Evolutionary conservation across 2,797 vertebrate species (phyloP).

Genomic region (Mionectes olivaceus): DNA sequence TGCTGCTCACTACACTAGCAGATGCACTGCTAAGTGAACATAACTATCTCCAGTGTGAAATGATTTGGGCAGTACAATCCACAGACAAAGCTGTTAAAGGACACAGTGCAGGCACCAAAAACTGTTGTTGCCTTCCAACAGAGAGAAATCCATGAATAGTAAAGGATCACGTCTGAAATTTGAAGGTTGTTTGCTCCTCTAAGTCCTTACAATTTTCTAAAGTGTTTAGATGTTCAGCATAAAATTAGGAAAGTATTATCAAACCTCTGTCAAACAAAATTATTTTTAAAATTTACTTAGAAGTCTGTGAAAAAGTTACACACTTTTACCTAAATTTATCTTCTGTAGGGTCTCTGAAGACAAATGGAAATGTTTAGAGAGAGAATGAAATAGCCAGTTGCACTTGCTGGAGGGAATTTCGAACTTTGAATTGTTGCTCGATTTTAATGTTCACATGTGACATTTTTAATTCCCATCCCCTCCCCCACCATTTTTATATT

Average conservation of each 20-base stretch:
- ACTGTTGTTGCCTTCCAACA: background rate
- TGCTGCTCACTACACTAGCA: background rate
- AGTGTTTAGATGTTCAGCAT: background rate
- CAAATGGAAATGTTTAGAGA: background rate
- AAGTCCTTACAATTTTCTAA: background rate
- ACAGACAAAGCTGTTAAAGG: background rate
- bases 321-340: background rate
- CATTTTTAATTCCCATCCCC: rapidly evolving
- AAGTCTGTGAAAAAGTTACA: background rate
- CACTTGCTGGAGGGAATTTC: background rate
- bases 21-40: background rate
- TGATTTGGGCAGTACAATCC: background rate
- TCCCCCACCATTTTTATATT: rapidly evolving
- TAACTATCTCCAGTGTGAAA: background rate
- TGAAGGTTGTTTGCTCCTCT: background rate
- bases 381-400: background rate
- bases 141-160: background rate
- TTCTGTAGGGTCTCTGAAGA: background rate
- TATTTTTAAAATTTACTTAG: background rate
- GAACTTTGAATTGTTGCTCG: background rate
- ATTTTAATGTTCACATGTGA: background rate
- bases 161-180: background rate
- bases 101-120: background rate
- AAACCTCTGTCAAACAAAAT: background rate
- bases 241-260: background rate